Conservation (phyloP, 2,113 vertebrate genomes). For the Todiramphus saurophagus region DNA sequence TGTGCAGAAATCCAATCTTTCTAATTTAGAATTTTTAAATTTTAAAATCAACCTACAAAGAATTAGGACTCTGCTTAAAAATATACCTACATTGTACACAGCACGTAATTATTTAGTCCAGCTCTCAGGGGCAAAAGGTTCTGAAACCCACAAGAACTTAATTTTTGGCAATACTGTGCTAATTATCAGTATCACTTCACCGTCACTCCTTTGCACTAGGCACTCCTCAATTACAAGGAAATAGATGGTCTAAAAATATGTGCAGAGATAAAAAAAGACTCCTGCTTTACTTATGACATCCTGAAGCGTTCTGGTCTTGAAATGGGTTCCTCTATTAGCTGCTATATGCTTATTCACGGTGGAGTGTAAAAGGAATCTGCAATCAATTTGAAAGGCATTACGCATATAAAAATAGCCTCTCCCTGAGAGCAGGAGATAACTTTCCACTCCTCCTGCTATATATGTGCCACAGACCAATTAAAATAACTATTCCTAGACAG, state of each 20-base stretch:
- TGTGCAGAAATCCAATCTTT: background rate
- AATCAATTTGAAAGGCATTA: constrained; percentile 48
- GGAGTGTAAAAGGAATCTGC: background rate
- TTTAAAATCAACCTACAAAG: background rate
- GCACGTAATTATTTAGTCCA: background rate
- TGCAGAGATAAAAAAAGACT: constrained; percentile 18
- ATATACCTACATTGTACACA: background rate
- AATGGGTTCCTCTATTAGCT: constrained; percentile 30
- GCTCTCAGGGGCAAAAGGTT: background rate
- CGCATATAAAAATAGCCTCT: constrained; percentile 38
- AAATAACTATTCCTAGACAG: constrained; percentile 15
- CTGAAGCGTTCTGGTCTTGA: constrained; percentile 35
- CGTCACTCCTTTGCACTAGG: background rate
- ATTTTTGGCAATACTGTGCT: background rate
- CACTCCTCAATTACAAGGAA: background rate
- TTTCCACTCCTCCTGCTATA: background rate
- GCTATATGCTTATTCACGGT: constrained; percentile 10
- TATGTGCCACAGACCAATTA: background rate
- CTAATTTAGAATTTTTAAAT: background rate
- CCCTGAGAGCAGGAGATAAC: background rate
- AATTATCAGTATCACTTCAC: background rate
- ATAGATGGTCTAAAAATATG: constrained; percentile 47
- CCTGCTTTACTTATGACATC: constrained; percentile 18
- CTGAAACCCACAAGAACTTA: background rate
- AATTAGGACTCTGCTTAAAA: background rate